Base-by-base conservation (phyloP, 1,140 invertebrate species). In the Dendroctonus ponderosae region DNA sequence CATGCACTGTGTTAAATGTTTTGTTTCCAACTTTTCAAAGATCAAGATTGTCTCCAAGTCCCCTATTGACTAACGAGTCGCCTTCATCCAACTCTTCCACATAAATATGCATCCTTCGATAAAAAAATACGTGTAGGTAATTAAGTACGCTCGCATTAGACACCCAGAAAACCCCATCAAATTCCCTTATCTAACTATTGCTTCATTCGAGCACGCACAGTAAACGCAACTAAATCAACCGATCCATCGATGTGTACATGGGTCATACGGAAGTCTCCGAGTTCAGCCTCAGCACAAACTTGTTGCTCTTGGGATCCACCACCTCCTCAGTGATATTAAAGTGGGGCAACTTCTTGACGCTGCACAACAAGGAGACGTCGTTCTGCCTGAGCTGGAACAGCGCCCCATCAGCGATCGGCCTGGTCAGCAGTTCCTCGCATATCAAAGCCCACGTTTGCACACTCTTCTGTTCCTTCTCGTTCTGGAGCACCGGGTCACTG, bases 231-330 rank as follows among this genome's bases (percentile, higher is more conserved):
- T 73, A 78, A 70, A 79, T 79, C 69, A 79, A 71, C 70, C 77
- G 72, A 67, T 79, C 77, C 56, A 76, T 75, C 49, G 75, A 70
- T 42, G 62, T 70, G 42, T 71, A 71, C 68, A 76, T 72, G 48
- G 83, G 83, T 89, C 89, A 98, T 77, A 98, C 96, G 48, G 94
- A 97, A 7, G 96, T 98, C 80, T 99, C 96, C 0, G 95, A 97
- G 79, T 96, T 98, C 0, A 98, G 80, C 75, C 94, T 84, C 52
- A 98, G 80, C 42, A 97, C 89, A 86, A 99, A 99, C 73, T 94
- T 93, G 80, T 98, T 97, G 68, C 89, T 92, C 78, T 96, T 95
- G 0, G 94, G 93, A 83, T 98, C 93, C 12, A 97, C 90, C 0
- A 98, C 89, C 81, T 99, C 94, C 79, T 99, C 95, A 0, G 91